These are phyloP conservation scores for Kryptopterus vitreolus DNA, from an alignment of 2,797 vertebrate genomes.

Conservation along the genomic window DNA sequence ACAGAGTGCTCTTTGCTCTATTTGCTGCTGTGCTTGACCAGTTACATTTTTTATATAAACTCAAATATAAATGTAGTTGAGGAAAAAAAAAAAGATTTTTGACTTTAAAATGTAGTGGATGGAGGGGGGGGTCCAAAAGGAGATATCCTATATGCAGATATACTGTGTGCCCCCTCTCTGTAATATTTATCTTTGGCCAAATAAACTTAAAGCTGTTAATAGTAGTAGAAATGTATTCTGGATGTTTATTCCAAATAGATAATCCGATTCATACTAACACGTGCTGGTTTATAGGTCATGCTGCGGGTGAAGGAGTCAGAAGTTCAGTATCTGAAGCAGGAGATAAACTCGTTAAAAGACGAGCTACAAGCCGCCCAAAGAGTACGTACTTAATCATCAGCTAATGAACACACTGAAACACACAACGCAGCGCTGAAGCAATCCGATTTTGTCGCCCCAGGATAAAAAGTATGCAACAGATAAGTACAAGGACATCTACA, in stretches of 20 bases:
- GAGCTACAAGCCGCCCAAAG: constrained; percentile 69
- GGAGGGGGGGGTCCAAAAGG: too few relatives aligned
- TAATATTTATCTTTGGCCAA: background rate
- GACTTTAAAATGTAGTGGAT: too few relatives aligned
- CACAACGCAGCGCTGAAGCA: background rate
- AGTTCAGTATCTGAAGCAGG: constrained; percentile 72
- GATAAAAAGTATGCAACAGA: constrained; percentile 83
- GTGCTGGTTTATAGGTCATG: constrained; percentile 61
- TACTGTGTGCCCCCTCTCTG: too few relatives aligned
- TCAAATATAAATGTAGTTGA: too few relatives aligned
- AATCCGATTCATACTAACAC: background rate
- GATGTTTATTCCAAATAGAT: background rate
- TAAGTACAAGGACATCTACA: constrained; percentile 87
- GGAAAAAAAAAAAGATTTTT: too few relatives aligned
- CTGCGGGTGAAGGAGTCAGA: constrained; percentile 71
- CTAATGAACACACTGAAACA: background rate
- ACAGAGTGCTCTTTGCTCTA: too few relatives aligned
- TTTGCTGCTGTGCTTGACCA: too few relatives aligned
- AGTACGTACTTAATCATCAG: constrained; percentile 51
- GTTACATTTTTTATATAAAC: too few relatives aligned
- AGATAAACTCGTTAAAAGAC: constrained; percentile 71
- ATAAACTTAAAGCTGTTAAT: background rate
- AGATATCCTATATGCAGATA: too few relatives aligned
- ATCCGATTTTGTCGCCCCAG: constrained; percentile 54
- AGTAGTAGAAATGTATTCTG: background rate